Evolutionary conservation across 2,888 invertebrate genomes (phyloP).

Genomic region (Conchocele bisecta): DNA sequence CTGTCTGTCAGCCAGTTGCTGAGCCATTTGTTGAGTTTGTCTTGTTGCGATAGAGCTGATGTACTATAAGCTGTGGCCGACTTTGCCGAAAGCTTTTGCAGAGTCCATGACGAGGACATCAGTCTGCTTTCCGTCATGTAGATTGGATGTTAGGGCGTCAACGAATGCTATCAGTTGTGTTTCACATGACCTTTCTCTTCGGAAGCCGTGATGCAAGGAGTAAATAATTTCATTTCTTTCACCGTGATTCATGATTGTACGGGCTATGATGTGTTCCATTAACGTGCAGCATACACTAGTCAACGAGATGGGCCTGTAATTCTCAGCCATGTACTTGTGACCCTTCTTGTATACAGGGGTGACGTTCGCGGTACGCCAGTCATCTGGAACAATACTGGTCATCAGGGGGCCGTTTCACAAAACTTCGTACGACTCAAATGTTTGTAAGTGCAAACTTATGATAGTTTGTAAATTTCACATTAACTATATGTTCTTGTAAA

Average conservation of each 20-base stretch:
- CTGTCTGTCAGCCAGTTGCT: slow-evolving; percentile 10
- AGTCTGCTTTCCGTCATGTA: background rate
- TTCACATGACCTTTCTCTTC: slow-evolving; percentile 29
- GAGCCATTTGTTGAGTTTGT: slow-evolving; percentile 12
- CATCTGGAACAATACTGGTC: slow-evolving; percentile 1
- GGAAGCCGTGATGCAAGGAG: slow-evolving; percentile 27
- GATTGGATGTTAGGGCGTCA: background rate
- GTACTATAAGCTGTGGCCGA: too few relatives aligned
- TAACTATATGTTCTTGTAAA: too few relatives aligned
- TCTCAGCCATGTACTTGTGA: slow-evolving; percentile 7
- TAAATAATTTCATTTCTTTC: slow-evolving; percentile 20
- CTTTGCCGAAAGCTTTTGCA: too few relatives aligned
- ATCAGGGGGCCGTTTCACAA: too few relatives aligned
- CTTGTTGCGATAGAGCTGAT: too few relatives aligned
- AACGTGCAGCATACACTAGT: slow-evolving; percentile 23
- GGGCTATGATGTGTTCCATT: slow-evolving; percentile 16
- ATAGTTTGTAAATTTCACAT: too few relatives aligned
- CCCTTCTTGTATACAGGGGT: slow-evolving; percentile 17
- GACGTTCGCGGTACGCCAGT: slow-evolving; percentile 11
- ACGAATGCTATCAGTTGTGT: slow-evolving; percentile 23
- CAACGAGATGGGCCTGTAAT: slow-evolving; percentile 25
- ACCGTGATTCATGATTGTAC: slow-evolving; percentile 17
- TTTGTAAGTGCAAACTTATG: too few relatives aligned
- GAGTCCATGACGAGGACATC: slow-evolving; percentile 3
- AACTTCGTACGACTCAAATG: too few relatives aligned